Base-by-base conservation (phyloP, 2,888 invertebrate genomes). In the Platypus cylindrus region DNA sequence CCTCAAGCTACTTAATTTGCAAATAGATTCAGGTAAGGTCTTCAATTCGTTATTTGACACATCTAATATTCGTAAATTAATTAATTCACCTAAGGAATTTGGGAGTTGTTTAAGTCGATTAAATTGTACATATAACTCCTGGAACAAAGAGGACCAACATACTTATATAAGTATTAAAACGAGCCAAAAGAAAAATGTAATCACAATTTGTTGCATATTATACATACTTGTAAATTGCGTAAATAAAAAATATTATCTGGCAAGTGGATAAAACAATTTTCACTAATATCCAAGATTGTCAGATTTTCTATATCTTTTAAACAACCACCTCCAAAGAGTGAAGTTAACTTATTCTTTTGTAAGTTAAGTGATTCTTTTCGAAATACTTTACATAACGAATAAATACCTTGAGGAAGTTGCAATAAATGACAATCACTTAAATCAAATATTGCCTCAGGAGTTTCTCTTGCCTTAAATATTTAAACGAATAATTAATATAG, bases 401-500 rank as follows among this genome's bases (percentile, higher is more conserved):
- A 87, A 35, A 84, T 77, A 40, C 84, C 83, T 39, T 75, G 66
- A 23, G 87, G 86, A 34, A 87, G 73, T 51, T 64, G 69, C 48
- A 71, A 71, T 37, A 87, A 62, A 53, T 75, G 73, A 60, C 87
- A 87, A 45, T 78, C 78, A 3, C 84, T 79, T 41, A 87, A 59
- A 60, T 87, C 86, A 60, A 83, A 86, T 40, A 75, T 68, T 34
- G 79, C 75, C 57, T 85, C 86, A 17, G 86, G 87, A 45, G 76
- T 79, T 62, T 86, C 86, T 49, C 73, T 64, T 20, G 77, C 76
- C 77, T 78, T 53, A 37, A 58, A 54, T n/a, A n/a, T n/a, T n/a
- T n/a, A n/a, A n/a, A n/a, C n/a, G n/a, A n/a, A n/a, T n/a, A n/a
- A n/a, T n/a, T n/a, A n/a, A n/a, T n/a, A n/a, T n/a, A n/a, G n/a